Base-by-base conservation (phyloP, 2,888 invertebrate genomes). In the Hylaea fasciaria region DNA sequence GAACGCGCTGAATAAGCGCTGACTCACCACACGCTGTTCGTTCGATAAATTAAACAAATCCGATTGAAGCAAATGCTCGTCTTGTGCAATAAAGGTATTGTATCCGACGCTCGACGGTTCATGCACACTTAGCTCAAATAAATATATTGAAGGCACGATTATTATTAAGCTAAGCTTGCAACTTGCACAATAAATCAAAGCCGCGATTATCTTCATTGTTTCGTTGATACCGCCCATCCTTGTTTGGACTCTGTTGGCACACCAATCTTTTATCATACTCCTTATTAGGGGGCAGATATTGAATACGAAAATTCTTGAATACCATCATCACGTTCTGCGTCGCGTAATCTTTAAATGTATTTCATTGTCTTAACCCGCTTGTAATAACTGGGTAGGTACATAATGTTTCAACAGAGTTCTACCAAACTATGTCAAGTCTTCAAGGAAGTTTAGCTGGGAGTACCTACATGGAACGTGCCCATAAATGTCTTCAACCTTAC, bases 31-130 rank as follows among this genome's bases (percentile, higher is more conserved):
- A 68, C 69, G 66, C 73, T 71, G 69, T 78, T 79, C 78, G 78
- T 80, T 80, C 76, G 78, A 80, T 82, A 82, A 83, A 79, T 78
- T 79, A 83, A 78, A 80, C 80, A 83, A 83, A 85, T 83, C 77
- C 75, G 80, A 83, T 84, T 81, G 80, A 79, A 78, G 78, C 76
- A 76, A 76, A 80, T 79, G 84, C 83, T 82, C 81, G 82, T 86
- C 81, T 86, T 83, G 74, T 77, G 81, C 76, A 86, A 86, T 84
- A 79, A 82, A 80, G 70, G 77, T 74, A 80, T 82, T 82, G 80
- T 81, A 71, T 70, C 65, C 68, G 69, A 50, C 37, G 61, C 58
- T 60, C 62, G 44, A 69, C 54, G 50, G 45, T 66, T 69, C 67
- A 66, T 71, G 72, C 62, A 74, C 76, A 75, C 78, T 75, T 73